Percentiles rank a stretch among this genome's conserved stretches.
These are phyloP conservation scores for Eudiplozoon nipponicum DNA, from an alignment of 2,888 invertebrate genomes.

Conservation along the genomic window DNA sequence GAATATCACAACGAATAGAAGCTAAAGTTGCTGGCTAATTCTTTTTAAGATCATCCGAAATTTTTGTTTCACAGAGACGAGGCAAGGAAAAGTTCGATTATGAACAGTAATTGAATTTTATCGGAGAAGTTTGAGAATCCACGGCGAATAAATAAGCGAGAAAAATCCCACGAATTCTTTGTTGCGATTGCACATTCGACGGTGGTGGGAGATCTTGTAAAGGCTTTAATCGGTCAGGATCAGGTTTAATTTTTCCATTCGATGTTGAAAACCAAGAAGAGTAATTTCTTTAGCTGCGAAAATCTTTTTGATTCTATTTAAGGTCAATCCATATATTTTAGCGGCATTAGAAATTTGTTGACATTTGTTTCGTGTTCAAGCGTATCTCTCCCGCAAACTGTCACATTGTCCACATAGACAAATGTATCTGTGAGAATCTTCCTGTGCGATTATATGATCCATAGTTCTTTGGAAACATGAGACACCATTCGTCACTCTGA, in stretches of 20 bases:
- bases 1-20: too few species aligned
- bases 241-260: conserved; percentile 1
- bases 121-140: neutral
- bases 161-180: neutral
- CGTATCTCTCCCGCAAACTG: neutral
- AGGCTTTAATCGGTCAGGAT: neutral
- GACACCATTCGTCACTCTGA: conserved; percentile 17
- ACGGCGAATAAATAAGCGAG: neutral
- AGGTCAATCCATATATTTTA: neutral
- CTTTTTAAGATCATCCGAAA: too few species aligned
- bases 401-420: conserved; percentile 3
- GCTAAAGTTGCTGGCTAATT: too few species aligned
- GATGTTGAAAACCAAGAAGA: neutral
- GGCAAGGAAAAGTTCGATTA: neutral
- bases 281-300: neutral
- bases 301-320: neutral
- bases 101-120: conserved; percentile 1
- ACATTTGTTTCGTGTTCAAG: neutral
- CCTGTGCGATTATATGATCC: conserved; percentile 14
- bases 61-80: too few species aligned
- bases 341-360: neutral
- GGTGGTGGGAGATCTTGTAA: neutral
- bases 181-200: neutral
- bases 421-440: neutral
- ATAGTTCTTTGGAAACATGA: conserved; percentile 16